Evolutionary conservation across 2,113 vertebrate species (phyloP), one percentile per base, ranked within the genome.

Genomic region (Tursiops truncatus): DNA sequence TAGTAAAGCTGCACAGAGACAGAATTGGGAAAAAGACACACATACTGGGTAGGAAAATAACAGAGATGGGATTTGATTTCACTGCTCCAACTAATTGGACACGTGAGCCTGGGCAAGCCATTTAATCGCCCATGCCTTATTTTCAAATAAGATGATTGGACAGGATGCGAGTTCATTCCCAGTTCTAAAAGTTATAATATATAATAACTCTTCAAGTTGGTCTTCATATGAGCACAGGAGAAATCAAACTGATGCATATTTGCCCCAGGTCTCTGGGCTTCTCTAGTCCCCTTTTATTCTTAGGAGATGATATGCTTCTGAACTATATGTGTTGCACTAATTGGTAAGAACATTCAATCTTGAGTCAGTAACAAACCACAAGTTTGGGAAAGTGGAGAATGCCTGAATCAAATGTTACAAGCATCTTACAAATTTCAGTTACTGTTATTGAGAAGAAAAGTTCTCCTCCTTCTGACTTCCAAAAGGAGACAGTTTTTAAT

Each of bases 131-230:
- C 62, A 68, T 44, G 31, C 73, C 67, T 97, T 95, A 94, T 94
- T 97, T 94, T 95, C 60, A 86, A 83, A 77, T 68, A 93, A 91
- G 60, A 73, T 63, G 76, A 85, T n/a, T 74, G n/a, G 31, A 81
- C 41, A 17, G 47, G 60, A 89, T 93, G 17, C 18, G 89, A 62
- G 41, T 91, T 91, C 36, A 94, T 53, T 74, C 41, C 21, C n/a
- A 65, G 12, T 82, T 95, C 50, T 96, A 60, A 93, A 95, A 91
- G 44, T 93, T 44, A 28, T 53, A 36, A 33, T 85, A 33, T 44
- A 65, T 63, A 82, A 82, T 53, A 71, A 74, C 26, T 93, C n/a
- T 95, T 23, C 62, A 91, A 41, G 56, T 82, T 86, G 67, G 15
- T 80, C 18, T 87, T 79, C 80, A 8, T 62, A 41, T 91, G 63